Evolutionary conservation across 2,113 vertebrate genomes (phyloP).

Genomic region (Dicaeum eximium): DNA sequence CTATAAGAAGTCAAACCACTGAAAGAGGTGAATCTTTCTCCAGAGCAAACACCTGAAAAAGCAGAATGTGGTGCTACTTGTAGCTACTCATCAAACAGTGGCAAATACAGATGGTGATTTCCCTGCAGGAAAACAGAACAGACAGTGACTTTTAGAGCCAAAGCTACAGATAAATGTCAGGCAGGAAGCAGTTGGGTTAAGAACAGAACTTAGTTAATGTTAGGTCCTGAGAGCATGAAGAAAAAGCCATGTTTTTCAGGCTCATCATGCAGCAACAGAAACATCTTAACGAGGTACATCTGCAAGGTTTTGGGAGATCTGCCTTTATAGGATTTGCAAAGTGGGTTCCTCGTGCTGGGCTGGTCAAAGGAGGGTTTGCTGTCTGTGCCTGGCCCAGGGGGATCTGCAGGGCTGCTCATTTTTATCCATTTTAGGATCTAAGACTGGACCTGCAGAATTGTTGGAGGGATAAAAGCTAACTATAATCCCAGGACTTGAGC

Average conservation of each 20-base stretch:
- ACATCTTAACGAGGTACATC: not conserved
- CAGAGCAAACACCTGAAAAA: not conserved
- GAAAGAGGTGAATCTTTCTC: not conserved
- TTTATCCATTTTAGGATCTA: not conserved
- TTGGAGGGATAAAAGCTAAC: not conserved
- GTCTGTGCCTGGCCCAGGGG: not conserved
- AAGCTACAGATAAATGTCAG: conserved; percentile 4
- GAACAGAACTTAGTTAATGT: not conserved
- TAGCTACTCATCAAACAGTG: not conserved
- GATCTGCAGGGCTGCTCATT: not conserved
- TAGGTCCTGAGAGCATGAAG: not conserved
- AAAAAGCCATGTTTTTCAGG: not conserved
- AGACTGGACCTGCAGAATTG: not conserved
- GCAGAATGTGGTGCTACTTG: not conserved
- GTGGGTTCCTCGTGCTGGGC: not conserved
- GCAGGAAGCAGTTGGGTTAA: not conserved
- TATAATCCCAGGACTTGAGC: not conserved
- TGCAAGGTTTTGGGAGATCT: not conserved
- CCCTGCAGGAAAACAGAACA: not conserved
- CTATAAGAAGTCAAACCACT: not conserved
- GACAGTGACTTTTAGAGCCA: not conserved
- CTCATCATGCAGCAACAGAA: not conserved
- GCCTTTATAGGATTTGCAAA: not conserved
- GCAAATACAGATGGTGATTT: conserved; percentile 9
- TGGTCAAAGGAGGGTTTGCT: not conserved